A percentile compares a stretch with the other conserved stretches of the same genome.
These are phyloP conservation scores for Scolopax mira DNA, from an alignment of 2,113 vertebrate genomes.

Conservation along the genomic window DNA sequence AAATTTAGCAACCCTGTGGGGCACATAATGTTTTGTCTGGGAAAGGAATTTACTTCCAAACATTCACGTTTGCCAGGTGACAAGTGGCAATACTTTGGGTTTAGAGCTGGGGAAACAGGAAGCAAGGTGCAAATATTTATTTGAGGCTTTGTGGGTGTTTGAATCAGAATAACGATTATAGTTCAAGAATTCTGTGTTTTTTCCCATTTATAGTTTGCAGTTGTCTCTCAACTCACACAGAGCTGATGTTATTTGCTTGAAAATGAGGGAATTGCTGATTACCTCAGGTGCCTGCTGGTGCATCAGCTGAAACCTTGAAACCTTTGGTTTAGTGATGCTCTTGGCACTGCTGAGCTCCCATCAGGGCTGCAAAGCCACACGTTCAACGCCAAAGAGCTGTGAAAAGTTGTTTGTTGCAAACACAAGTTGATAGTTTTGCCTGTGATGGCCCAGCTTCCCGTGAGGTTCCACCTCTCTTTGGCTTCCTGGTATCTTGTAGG, in stretches of 20 bases:
- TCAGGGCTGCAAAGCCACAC: not conserved
- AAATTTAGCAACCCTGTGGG: not conserved
- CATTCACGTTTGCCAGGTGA: not conserved
- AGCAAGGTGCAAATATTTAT: not conserved
- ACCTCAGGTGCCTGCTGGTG: not conserved
- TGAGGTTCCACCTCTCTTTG: not conserved
- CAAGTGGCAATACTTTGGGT: not conserved
- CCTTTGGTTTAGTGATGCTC: not conserved
- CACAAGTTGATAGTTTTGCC: not conserved
- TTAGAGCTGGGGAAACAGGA: not conserved
- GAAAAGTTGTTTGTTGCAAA: not conserved
- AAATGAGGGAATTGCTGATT: not conserved
- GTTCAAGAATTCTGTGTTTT: not conserved
- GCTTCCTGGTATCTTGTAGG: fast-evolving
- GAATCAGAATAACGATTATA: not conserved
- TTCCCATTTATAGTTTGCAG: not conserved
- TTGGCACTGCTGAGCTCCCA: not conserved
- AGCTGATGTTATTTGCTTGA: not conserved
- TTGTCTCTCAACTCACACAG: not conserved
- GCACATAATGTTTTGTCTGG: not conserved
- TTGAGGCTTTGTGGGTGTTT: not conserved
- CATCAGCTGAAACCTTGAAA: not conserved
- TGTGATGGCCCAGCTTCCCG: not conserved
- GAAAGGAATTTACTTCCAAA: not conserved
- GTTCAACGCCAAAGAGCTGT: not conserved